Base-by-base conservation (phyloP, 2,888 invertebrate species). In the Dryobotodes eremita region DNA sequence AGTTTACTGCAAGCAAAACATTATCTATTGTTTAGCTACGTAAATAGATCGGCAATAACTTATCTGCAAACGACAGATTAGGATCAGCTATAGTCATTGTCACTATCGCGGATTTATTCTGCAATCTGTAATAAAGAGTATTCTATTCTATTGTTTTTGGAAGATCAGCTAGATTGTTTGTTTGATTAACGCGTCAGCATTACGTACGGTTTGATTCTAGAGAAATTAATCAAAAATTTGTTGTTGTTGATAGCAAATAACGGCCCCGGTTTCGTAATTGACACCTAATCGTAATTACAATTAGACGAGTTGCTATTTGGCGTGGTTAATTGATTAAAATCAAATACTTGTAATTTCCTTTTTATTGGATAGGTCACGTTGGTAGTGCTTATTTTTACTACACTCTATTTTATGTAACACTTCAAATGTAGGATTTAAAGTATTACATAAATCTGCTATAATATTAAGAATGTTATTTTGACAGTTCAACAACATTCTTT, bases 21-120 rank as follows among this genome's bases (percentile, higher is more conserved):
- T 89, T 88, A 85, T 81, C 90, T 85, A 86, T 88, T 91, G 92
- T 92, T 91, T 88, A 89, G 89, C 88, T 87, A 88, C 87, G 81
- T 82, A 86, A 87, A 90, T 87, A 88, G 84, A 87, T 86, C 85
- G 71, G 65, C 79, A 83, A 84, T 83, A 78, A 80, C 77, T 83
- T 85, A 89, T 89, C 84, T 77, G 55, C 69, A n/a, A 79, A 53
- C 46, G 71, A 75, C 31, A 77, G 87, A 80, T 79, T 80, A 81
- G 48, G 71, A 84, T 77, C 82, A 77, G 70, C 80, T 31, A 83
- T 71, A 71, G 79, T 81, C 66, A 81, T 76, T 79, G 79, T 64
- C 74, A 70, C 13, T 73, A 75, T 74, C 72, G n/a, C 36, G 20
- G 57, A 80, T 69, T 59, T 53, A 55, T 84, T 55, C 42, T 73